Evolutionary conservation across 2,113 vertebrate species (phyloP).

Genomic region (Ceyx cyanopectus): DNA sequence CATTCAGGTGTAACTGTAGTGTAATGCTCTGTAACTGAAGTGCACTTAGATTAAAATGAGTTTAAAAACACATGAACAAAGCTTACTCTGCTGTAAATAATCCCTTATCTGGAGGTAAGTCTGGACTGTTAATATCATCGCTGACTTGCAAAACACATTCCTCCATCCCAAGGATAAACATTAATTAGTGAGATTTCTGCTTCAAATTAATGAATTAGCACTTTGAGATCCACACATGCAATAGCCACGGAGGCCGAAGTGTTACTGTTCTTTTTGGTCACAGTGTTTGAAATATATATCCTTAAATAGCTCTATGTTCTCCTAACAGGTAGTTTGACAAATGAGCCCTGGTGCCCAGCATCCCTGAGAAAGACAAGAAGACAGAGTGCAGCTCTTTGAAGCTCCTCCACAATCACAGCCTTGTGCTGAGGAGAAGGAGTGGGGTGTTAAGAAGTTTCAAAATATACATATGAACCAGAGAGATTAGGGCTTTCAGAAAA

Average conservation of each 20-base stretch:
- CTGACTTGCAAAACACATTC: background rate
- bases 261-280: slow-evolving; percentile 17
- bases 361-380: background rate
- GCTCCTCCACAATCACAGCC: background rate
- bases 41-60: background rate
- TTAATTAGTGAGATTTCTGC: slow-evolving; percentile 47
- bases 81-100: background rate
- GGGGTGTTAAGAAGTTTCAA: background rate
- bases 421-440: background rate
- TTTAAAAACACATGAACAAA: background rate
- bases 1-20: fast-evolving
- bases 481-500: slow-evolving; percentile 14
- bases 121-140: background rate
- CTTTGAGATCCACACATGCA: background rate
- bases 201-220: slow-evolving; percentile 6
- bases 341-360: background rate
- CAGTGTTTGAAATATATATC: background rate
- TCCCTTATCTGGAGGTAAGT: background rate
- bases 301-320: background rate
- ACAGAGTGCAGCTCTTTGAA: slow-evolving; percentile 6
- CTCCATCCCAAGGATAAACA: background rate
- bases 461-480: background rate
- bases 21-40: background rate
- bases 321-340: background rate
- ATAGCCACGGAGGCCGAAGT: slow-evolving; percentile 23